Conservation (phyloP, 2,113 vertebrate species). For the Datnioides undecimradiatus region DNA sequence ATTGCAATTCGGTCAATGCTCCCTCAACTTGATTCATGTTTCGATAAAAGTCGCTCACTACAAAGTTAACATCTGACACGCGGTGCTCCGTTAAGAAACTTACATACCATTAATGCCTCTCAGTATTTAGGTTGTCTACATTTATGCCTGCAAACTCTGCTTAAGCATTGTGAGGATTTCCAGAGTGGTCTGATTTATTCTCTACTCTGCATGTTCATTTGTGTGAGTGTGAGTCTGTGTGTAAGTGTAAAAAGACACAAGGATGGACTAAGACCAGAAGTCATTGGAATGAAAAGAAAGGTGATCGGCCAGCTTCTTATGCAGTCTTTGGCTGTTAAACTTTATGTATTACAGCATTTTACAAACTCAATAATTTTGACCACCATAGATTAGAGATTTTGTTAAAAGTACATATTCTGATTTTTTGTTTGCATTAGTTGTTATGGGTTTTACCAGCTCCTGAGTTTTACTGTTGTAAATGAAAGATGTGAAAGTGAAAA, state of each 20-base stretch:
- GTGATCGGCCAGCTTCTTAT: not conserved
- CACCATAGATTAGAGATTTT: not conserved
- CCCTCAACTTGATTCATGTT: not conserved
- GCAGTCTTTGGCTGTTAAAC: not conserved
- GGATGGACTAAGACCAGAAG: not conserved
- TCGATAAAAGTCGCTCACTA: not conserved
- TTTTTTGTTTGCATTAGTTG: not conserved
- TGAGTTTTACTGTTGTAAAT: not conserved
- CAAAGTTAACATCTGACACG: slow-evolving; percentile 14
- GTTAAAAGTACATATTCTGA: not conserved
- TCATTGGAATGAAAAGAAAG: not conserved
- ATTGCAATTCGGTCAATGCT: slow-evolving; percentile 1
- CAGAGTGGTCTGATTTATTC: slow-evolving; percentile 19
- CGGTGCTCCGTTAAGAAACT: not conserved
- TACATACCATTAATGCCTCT: not conserved
- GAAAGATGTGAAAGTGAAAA: not conserved
- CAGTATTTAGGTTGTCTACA: slow-evolving; percentile 31
- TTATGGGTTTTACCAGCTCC: not conserved
- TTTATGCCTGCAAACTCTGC: slow-evolving; percentile 11
- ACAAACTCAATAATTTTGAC: not conserved
- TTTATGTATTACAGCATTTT: not conserved
- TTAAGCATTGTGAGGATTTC: slow-evolving; percentile 23
- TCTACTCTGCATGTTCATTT: slow-evolving; percentile 25
- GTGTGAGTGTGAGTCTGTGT: slow-evolving; percentile 18
- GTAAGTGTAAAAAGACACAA: not conserved